Percentiles rank a stretch among this genome's conserved stretches.
phyloP scores from a whole-genome alignment of 2,888 invertebrate genomes.

The Ormyrus labotus region DNA sequence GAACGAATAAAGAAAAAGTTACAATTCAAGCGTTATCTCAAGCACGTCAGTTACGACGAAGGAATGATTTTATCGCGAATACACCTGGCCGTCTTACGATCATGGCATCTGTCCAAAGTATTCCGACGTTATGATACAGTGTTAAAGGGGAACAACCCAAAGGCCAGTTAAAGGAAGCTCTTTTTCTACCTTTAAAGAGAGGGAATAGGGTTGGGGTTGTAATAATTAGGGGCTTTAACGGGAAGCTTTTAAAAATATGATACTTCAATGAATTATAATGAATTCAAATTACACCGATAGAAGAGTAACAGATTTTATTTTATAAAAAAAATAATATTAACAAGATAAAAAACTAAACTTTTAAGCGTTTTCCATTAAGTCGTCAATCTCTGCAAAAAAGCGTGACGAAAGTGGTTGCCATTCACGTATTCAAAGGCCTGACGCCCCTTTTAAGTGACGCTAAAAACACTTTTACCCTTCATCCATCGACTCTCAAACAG shows the following conservation, averaged over 20 bases:
- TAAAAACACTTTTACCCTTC: slow-evolving; percentile 11
- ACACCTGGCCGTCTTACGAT: slow-evolving; percentile 37
- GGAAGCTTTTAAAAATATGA: too few species aligned
- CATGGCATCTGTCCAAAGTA: slow-evolving; percentile 43
- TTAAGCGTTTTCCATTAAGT: too few species aligned
- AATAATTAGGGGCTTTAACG: too few species aligned
- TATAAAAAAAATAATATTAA: too few species aligned
- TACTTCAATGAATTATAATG: too few species aligned
- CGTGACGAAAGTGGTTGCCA: neutral
- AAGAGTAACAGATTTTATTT: too few species aligned
- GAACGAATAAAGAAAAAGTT: neutral
- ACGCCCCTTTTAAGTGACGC: neutral
- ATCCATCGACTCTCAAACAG: neutral
- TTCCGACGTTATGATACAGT: slow-evolving; percentile 31
- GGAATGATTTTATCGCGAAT: slow-evolving; percentile 34
- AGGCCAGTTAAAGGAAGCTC: too few species aligned
- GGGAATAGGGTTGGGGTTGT: too few species aligned
- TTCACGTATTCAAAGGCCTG: neutral
- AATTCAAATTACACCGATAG: too few species aligned
- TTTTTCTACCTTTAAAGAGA: too few species aligned
- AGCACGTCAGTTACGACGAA: slow-evolving; percentile 8
- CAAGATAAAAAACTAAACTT: too few species aligned
- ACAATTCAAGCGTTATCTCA: neutral
- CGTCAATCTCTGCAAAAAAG: too few species aligned
- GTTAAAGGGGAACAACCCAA: slow-evolving; percentile 33